phyloP scores from a whole-genome alignment of 1,140 invertebrate genomes.

The Coptotermes formosanus region DNA sequence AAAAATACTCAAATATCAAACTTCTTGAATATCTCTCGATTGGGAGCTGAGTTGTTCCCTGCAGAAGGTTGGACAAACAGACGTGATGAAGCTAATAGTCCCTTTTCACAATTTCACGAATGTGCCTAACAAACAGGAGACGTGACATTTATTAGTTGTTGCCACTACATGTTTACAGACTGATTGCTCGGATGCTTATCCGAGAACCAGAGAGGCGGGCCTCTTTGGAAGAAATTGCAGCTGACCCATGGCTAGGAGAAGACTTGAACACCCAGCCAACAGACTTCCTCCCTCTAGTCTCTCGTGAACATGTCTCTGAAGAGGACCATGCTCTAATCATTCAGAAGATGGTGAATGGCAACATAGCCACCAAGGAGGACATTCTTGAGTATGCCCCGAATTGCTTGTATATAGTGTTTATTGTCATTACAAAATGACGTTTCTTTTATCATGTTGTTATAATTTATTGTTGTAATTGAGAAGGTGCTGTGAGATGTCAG shows the following conservation, averaged over 20 bases:
- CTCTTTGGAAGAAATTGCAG: constrained; percentile 82
- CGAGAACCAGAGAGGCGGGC: constrained; percentile 88
- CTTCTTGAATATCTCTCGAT: too few relatives aligned
- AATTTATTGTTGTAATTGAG: background rate
- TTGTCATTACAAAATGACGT: background rate
- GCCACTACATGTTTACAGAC: constrained; percentile 49
- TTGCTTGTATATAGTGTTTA: background rate
- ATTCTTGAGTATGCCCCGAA: constrained; percentile 72
- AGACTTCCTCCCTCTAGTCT: constrained; percentile 71
- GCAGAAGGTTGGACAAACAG: too few relatives aligned
- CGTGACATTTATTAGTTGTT: too few relatives aligned
- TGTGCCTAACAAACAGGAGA: too few relatives aligned
- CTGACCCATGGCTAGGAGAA: constrained; percentile 80
- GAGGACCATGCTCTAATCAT: constrained; percentile 91
- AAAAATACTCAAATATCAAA: too few relatives aligned
- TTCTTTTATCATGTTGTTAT: background rate
- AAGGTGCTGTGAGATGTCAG: too few relatives aligned
- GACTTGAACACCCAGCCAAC: constrained; percentile 43
- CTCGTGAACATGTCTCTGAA: constrained; percentile 79
- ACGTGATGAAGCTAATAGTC: too few relatives aligned
- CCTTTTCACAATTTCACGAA: too few relatives aligned
- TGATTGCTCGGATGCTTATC: constrained; percentile 91
- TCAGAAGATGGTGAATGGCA: constrained; percentile 94
- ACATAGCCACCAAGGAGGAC: constrained; percentile 91
- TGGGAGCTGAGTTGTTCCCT: too few relatives aligned